Percentiles rank a stretch among this genome's conserved stretches.
Conservation (phyloP, 2,797 vertebrate species). For the Heterohyrax brucei region DNA sequence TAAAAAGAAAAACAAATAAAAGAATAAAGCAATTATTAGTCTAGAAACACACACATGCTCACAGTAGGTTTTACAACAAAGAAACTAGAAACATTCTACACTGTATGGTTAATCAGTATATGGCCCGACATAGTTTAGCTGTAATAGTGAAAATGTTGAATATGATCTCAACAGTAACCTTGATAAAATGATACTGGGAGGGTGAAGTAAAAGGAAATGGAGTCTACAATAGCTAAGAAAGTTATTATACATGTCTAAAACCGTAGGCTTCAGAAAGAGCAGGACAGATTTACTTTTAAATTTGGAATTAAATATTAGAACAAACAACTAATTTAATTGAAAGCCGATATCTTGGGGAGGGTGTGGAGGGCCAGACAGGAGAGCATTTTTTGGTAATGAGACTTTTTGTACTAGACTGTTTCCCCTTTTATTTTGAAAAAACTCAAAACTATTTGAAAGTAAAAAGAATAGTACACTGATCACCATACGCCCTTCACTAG, state of each 20-base stretch:
- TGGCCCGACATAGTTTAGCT: neutral
- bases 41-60: neutral
- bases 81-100: no score
- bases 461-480: neutral
- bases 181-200: neutral
- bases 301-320: neutral
- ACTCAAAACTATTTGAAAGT: neutral
- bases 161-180: neutral
- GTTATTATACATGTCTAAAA: neutral
- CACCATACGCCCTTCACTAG: neutral
- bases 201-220: neutral
- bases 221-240: neutral
- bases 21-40: neutral
- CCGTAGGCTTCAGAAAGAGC: neutral
- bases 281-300: neutral
- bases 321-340: neutral
- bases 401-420: neutral
- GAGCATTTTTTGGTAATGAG: neutral
- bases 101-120: neutral
- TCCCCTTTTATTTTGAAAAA: conserved; percentile 2
- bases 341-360: neutral
- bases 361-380: neutral
- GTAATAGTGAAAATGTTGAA: neutral
- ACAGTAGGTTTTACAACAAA: neutral
- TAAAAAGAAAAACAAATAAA: conserved; percentile 9